A percentile compares a stretch with the other conserved stretches of the same genome.
Conservation (phyloP, 1,140 invertebrate genomes). For the Branchinecta lynchi region DNA sequence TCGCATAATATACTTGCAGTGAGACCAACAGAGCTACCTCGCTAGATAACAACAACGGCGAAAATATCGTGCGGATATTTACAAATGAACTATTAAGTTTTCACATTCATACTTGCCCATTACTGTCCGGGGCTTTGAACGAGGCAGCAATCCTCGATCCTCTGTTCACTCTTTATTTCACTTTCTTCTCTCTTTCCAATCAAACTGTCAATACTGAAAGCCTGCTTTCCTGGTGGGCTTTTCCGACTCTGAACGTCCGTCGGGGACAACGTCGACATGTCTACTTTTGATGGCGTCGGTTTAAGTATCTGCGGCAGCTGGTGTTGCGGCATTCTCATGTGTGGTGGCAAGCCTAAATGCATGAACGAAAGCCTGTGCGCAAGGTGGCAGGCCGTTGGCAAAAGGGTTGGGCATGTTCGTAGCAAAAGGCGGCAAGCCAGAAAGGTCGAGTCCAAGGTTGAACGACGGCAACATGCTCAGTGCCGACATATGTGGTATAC, state of each 20-base stretch:
- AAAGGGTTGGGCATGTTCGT: constrained; percentile 7
- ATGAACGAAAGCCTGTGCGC: not conserved
- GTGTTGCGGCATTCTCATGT: not conserved
- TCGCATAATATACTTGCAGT: not conserved
- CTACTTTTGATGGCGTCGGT: not conserved
- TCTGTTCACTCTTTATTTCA: not conserved
- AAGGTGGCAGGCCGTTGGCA: not conserved
- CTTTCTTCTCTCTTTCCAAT: constrained; percentile 17
- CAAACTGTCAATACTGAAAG: constrained; percentile 21
- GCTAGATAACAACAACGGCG: not conserved
- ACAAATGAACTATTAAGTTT: not conserved
- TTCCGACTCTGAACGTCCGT: not conserved
- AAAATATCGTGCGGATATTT: not conserved
- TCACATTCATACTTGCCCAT: too few species aligned
- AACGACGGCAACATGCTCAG: not conserved
- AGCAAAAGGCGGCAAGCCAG: not conserved
- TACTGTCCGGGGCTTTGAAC: too few species aligned
- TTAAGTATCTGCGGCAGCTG: not conserved
- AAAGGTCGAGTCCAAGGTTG: not conserved
- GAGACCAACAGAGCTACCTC: not conserved
- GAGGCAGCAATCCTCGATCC: not conserved
- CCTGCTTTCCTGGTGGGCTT: constrained; percentile 14
- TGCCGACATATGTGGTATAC: not conserved
- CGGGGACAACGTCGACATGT: not conserved
- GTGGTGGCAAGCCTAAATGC: not conserved